Base-by-base conservation (phyloP, 2,797 vertebrate genomes). In the Menidia menidia region DNA sequence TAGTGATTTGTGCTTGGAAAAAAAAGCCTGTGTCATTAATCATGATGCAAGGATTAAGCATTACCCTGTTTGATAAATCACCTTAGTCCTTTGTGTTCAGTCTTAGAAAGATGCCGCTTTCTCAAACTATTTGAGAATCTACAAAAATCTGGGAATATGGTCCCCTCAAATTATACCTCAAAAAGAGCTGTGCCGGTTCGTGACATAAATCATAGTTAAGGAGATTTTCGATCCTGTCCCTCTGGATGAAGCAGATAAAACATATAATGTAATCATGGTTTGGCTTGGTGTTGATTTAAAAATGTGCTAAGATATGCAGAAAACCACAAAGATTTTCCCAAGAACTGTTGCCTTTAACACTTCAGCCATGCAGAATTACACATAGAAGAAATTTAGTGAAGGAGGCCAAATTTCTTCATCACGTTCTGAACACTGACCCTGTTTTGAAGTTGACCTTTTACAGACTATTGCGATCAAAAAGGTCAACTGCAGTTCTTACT, bases 401-500 rank as follows among this genome's bases (percentile, higher is more conserved):
- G 25, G 50, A 52, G 13, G 11, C 30, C 4, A 31, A 30, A 52
- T 51, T 25, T 1, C 1, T 25, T 25, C 2, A 25, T 25, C 25
- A 25, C 25, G 25, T 25, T 25, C 2, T 25, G 25, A 25, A 25
- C 25, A 25, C 25, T 25, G 25, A 25, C 25, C 25, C 25, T 25
- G 25, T 25, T 25, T 25, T 25, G 1, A 25, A 25, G 25, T 25
- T 25, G 1, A 25, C 25, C 25, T 25, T 25, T 25, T 2, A 25
- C 25, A 25, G 25, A 25, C 25, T 25, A 25, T 25, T 25, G 25
- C 25, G 25, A 25, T 25, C 25, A 1, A 64, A 13, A 15, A 53
- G 13, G 55, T 43, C 13, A 43, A 0, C 6, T 47, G 73, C 65
- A 73, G 43, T 60, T 58, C 11, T 33, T 3, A 1, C 33, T 71